Percentiles rank a stretch among this genome's conserved stretches.
Evolutionary conservation across 1,140 invertebrate species (phyloP).

Genomic region (Coenobita brevimanus): DNA sequence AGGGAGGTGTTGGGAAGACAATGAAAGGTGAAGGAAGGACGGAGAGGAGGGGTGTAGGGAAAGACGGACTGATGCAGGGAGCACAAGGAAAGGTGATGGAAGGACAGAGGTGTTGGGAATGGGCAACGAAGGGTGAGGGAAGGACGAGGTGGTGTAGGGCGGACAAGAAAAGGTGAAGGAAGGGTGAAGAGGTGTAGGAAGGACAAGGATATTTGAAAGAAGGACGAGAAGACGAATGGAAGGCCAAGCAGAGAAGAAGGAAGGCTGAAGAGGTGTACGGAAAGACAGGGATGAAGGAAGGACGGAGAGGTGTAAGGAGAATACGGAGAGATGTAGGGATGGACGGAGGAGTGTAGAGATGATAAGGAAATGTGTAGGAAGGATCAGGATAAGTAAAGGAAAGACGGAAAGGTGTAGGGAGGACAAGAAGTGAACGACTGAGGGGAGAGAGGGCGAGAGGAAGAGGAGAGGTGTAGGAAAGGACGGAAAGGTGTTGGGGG

Average conservation of each 20-base stretch:
- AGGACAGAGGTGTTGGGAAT: background rate
- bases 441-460: too few species aligned
- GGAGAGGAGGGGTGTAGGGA: background rate
- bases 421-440: too few species aligned
- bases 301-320: too few species aligned
- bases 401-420: too few species aligned
- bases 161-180: background rate
- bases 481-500: too few species aligned
- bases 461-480: too few species aligned
- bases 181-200: too few species aligned
- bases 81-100: too few species aligned
- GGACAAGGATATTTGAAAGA: background rate
- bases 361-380: too few species aligned
- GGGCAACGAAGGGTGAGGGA: background rate
- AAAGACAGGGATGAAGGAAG: background rate
- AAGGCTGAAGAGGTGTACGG: background rate
- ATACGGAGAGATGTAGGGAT: too few species aligned
- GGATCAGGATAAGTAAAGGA: background rate
- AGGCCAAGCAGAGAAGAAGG: background rate
- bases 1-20: background rate
- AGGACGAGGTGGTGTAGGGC: background rate
- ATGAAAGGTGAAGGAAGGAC: background rate
- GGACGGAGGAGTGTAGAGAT: too few species aligned
- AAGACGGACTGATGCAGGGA: background rate
- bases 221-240: background rate